phyloP scores from a whole-genome alignment of 1,140 invertebrate genomes.

The Drosophila dunni region DNA sequence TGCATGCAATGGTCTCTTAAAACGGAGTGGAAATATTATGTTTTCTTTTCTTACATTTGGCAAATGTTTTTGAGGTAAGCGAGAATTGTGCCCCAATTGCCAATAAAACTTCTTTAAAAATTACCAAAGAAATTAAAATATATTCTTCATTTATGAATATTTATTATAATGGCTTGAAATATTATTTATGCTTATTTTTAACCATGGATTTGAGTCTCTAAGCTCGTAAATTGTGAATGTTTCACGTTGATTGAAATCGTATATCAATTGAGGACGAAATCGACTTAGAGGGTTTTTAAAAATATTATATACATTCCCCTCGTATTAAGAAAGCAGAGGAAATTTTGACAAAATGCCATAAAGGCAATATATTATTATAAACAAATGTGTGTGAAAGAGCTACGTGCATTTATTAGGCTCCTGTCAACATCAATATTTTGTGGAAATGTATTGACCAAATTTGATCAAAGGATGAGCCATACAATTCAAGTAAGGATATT shows the following conservation, averaged over 20 bases:
- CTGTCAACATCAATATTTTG: slow-evolving; percentile 55
- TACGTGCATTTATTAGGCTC: slow-evolving; percentile 30
- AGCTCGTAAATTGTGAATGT: neutral
- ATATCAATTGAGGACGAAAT: slow-evolving; percentile 9
- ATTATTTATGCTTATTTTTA: neutral
- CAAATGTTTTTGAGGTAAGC: neutral
- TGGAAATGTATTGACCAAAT: slow-evolving; percentile 60
- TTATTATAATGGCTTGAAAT: neutral
- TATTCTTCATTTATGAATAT: neutral
- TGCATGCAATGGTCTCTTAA: slow-evolving; percentile 39
- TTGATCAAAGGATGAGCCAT: slow-evolving; percentile 52
- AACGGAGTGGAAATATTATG: slow-evolving; percentile 25
- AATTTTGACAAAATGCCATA: slow-evolving; percentile 38
- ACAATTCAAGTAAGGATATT: slow-evolving; percentile 50
- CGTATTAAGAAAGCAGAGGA: neutral
- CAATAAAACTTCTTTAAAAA: neutral
- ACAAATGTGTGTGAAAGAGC: slow-evolving; percentile 21
- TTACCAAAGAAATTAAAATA: neutral
- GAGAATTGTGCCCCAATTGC: neutral
- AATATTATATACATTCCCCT: slow-evolving; percentile 17
- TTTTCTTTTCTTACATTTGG: slow-evolving; percentile 21
- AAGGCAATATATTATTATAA: slow-evolving; percentile 26
- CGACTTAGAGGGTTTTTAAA: slow-evolving; percentile 22
- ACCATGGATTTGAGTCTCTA: neutral
- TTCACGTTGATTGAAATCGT: neutral